A percentile compares a stretch with the other conserved stretches of the same genome.
phyloP scores from a whole-genome alignment of 1,140 invertebrate genomes.

The Drosophila baimaii region DNA sequence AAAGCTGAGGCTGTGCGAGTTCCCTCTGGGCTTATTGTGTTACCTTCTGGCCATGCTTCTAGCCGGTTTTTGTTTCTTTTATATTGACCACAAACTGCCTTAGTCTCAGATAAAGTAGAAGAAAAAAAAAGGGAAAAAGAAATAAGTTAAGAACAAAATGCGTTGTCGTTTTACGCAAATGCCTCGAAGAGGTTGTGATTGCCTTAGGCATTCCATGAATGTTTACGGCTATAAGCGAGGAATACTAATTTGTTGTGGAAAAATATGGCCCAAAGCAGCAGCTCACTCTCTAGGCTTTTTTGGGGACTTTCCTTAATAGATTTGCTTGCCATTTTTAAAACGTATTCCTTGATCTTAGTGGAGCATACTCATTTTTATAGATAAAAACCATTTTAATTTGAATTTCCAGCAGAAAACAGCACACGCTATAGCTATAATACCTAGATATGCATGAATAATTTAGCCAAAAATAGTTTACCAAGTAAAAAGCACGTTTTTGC shows the following conservation, averaged over 20 bases:
- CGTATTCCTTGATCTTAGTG: neutral
- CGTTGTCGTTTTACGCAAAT: slow-evolving; percentile 67
- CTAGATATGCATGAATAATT: slow-evolving; percentile 14
- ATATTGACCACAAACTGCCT: slow-evolving; percentile 59
- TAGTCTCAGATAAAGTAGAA: slow-evolving; percentile 8
- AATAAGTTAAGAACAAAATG: slow-evolving; percentile 39
- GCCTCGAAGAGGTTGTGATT: slow-evolving; percentile 31
- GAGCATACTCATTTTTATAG: too few relatives aligned
- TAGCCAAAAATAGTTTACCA: slow-evolving; percentile 7
- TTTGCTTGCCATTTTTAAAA: neutral
- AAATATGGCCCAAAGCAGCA: neutral
- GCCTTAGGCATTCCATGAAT: slow-evolving; percentile 30
- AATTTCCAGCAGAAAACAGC: slow-evolving; percentile 1
- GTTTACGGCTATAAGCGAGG: slow-evolving; percentile 3
- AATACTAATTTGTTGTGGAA: slow-evolving; percentile 17
- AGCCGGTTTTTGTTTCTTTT: slow-evolving; percentile 71
- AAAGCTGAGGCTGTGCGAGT: slow-evolving; percentile 55
- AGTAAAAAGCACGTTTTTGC: slow-evolving; percentile 13
- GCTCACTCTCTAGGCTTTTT: neutral
- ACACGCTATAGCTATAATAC: neutral
- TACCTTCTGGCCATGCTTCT: slow-evolving; percentile 70
- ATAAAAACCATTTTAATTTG: slow-evolving; percentile 3
- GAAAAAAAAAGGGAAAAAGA: slow-evolving; percentile 1
- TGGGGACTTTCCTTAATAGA: neutral
- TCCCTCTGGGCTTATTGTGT: slow-evolving; percentile 59